Base-by-base conservation (phyloP, 2,888 invertebrate species). In the Drosophila picticornis region DNA sequence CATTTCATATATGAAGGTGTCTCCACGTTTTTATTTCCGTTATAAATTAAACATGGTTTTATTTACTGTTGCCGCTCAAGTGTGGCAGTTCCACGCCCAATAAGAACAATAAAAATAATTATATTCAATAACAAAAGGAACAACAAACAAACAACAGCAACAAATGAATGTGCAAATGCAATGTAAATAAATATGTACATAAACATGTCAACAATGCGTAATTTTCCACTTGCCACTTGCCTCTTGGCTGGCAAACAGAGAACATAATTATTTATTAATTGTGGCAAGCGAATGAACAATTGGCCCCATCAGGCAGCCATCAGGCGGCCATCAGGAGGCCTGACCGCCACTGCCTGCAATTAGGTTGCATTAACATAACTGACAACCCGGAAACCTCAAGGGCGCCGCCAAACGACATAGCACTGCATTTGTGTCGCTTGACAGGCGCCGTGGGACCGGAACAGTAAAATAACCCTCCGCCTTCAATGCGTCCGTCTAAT, bases 191-290 rank as follows among this genome's bases (percentile, higher is more conserved):
- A 77, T 81, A 75, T 74, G 62, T 62, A 63, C 72, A 84, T 77
- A 73, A 84, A 80, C 86, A 79, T 79, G 73, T 83, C 73, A 72
- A 84, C 88, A 88, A 70, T 75, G 71, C 57, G 87, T 61, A 72
- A 75, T 63, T 85, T 75, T 77, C 50, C 76, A 72, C 75, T 75
- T 65, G 75, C 46, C 60, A 48, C 67, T 72, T 69, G 72, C 40
- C 69, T 65, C 68, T 63, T 55, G 67, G 59, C 69, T 43, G 53
- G 27, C 48, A 66, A 66, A 46, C 60, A 80, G 53, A 53, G 60
- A 71, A 77, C 74, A 81, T 88, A 90, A 90, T 91, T 84, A 90
- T 90, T 91, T 91, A 90, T 90, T 91, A 90, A 90, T 91, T 84
- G 80, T 73, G 76, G 76, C 77, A 77, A 77, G 70, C 77, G 69